Conservation (phyloP, 2,113 vertebrate species). For the Halcyon malimbica region DNA sequence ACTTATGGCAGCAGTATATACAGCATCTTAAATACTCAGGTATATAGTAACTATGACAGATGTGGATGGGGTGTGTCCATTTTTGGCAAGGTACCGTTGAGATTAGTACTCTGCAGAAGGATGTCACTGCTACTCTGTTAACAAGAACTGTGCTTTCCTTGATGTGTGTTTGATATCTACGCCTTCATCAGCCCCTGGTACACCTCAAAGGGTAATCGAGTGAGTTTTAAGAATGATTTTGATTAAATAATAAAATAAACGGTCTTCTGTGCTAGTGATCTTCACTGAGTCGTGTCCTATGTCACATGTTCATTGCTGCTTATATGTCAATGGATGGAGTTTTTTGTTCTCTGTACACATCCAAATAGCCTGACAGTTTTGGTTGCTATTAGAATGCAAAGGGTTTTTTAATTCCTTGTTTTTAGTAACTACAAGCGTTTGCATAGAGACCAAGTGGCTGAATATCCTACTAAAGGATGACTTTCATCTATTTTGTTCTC, state of each 20-base stretch:
- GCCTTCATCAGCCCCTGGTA: background rate
- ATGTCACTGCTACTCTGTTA: no score
- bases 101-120: background rate
- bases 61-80: background rate
- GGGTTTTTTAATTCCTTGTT: background rate
- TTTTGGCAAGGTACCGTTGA: background rate
- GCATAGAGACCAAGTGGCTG: background rate
- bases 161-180: fast-evolving
- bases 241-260: background rate
- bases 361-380: background rate
- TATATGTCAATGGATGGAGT: background rate
- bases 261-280: background rate
- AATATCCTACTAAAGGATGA: background rate
- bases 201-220: background rate
- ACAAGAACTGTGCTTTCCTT: background rate
- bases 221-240: background rate
- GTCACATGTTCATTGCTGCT: background rate
- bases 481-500: background rate
- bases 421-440: background rate
- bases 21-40: background rate
- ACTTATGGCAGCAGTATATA: background rate
- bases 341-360: background rate
- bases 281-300: background rate
- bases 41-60: background rate
- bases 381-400: background rate